phyloP scores from a whole-genome alignment of 1,140 invertebrate species.

The Drosophila ficusphila region DNA sequence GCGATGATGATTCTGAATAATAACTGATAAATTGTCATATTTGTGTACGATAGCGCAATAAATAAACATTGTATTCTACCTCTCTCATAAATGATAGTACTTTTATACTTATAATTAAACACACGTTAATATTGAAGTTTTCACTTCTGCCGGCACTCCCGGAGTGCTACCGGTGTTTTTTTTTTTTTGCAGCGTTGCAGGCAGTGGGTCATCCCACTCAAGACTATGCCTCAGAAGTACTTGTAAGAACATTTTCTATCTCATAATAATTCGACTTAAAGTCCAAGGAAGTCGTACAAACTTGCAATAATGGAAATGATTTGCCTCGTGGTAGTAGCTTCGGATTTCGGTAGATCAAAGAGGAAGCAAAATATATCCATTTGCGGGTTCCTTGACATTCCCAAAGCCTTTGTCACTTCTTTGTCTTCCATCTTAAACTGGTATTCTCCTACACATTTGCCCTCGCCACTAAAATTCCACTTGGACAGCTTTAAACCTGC shows the following conservation, averaged over 20 bases:
- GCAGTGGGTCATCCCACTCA: too few relatives aligned
- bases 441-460: neutral
- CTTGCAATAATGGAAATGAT: neutral
- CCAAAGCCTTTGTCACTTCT: neutral
- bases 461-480: neutral
- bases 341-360: neutral
- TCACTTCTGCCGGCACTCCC: neutral
- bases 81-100: too few relatives aligned
- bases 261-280: neutral
- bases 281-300: neutral
- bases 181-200: too few relatives aligned
- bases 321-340: neutral
- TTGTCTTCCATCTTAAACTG: neutral
- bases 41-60: too few relatives aligned
- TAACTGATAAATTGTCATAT: too few relatives aligned
- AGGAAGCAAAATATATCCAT: neutral
- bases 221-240: neutral
- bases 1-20: too few relatives aligned
- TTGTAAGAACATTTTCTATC: neutral
- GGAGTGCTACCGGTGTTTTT: too few relatives aligned
- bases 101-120: too few relatives aligned
- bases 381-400: neutral
- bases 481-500: neutral
- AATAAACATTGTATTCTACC: too few relatives aligned
- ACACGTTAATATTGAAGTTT: too few relatives aligned